These are phyloP conservation scores for Coreius guichenoti DNA, from an alignment of 2,797 vertebrate species.

Conservation along the genomic window DNA sequence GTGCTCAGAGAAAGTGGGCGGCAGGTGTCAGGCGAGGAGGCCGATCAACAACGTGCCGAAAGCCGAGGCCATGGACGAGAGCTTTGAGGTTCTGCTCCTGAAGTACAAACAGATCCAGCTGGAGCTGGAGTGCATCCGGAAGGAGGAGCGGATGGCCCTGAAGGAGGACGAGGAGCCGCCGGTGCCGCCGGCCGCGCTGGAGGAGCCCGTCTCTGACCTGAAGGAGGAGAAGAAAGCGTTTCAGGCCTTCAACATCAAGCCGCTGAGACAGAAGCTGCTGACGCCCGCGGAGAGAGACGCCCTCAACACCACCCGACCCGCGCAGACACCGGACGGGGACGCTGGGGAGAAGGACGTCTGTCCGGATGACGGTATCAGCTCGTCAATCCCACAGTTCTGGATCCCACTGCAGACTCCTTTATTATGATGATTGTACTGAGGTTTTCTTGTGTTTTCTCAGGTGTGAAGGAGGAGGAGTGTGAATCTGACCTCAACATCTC, in stretches of 20 bases:
- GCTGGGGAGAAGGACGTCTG: slow-evolving; percentile 41
- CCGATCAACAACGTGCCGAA: slow-evolving; percentile 75
- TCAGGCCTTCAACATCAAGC: slow-evolving; percentile 95
- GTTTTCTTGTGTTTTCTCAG: slow-evolving; percentile 5
- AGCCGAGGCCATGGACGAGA: slow-evolving; percentile 87
- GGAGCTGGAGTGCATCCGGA: slow-evolving; percentile 95
- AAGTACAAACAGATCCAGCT: slow-evolving; percentile 98
- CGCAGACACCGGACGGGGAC: slow-evolving; percentile 64
- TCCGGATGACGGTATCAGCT: background rate
- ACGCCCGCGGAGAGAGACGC: slow-evolving; percentile 84
- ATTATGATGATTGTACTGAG: background rate
- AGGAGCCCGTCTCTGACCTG: slow-evolving; percentile 59
- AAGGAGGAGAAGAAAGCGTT: slow-evolving; percentile 77
- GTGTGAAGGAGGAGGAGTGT: slow-evolving; percentile 48
- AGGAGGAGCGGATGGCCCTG: slow-evolving; percentile 91
- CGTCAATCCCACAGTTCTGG: too few relatives aligned
- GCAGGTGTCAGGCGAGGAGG: slow-evolving; percentile 82
- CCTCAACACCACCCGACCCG: slow-evolving; percentile 75
- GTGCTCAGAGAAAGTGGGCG: slow-evolving; percentile 83
- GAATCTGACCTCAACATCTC: slow-evolving; percentile 56
- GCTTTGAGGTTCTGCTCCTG: slow-evolving; percentile 93
- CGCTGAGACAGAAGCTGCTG: slow-evolving; percentile 89
- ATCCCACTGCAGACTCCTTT: too few relatives aligned
- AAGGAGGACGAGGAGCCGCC: slow-evolving; percentile 67
- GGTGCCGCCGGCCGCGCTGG: slow-evolving; percentile 60